Evolutionary conservation across 2,113 vertebrate species (phyloP).

Genomic region (Nothobranchius furzeri): DNA sequence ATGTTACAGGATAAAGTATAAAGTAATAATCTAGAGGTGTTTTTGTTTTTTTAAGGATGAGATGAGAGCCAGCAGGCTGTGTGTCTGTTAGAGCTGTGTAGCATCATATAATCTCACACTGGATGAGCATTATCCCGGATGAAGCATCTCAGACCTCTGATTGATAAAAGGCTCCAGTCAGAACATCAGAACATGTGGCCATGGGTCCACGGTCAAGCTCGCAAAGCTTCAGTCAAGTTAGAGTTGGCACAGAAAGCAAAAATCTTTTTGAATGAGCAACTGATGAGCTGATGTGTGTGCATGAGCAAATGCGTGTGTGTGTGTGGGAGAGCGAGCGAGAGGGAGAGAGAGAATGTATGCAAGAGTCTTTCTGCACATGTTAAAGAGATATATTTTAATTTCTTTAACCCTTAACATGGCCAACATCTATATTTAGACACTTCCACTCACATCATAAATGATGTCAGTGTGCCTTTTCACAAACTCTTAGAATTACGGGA

Average conservation of each 20-base stretch:
- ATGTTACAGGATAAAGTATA: slow-evolving; percentile 6
- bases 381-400: slow-evolving; percentile 52
- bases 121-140: slow-evolving; percentile 55
- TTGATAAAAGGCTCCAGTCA: slow-evolving; percentile 65
- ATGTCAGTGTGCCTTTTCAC: too few species aligned
- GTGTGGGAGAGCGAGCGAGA: too few species aligned
- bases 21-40: not conserved
- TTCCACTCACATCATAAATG: too few species aligned
- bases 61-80: not conserved
- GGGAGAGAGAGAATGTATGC: not conserved
- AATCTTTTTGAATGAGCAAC: slow-evolving; percentile 69
- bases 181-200: slow-evolving; percentile 61
- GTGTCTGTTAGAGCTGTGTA: not conserved
- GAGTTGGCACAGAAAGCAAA: slow-evolving; percentile 27
- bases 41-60: not conserved
- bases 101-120: slow-evolving; percentile 50
- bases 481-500: too few species aligned
- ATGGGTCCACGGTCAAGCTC: slow-evolving; percentile 12
- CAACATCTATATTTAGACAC: too few species aligned
- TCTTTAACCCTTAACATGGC: too few species aligned
- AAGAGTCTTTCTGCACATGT: slow-evolving; percentile 51
- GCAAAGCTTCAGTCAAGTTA: slow-evolving; percentile 58
- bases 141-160: slow-evolving; percentile 54
- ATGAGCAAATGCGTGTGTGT: not conserved
- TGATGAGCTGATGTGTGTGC: slow-evolving; percentile 44